Evolutionary conservation across 2,797 vertebrate species (phyloP).

Genomic region (Delichon dasypus): DNA sequence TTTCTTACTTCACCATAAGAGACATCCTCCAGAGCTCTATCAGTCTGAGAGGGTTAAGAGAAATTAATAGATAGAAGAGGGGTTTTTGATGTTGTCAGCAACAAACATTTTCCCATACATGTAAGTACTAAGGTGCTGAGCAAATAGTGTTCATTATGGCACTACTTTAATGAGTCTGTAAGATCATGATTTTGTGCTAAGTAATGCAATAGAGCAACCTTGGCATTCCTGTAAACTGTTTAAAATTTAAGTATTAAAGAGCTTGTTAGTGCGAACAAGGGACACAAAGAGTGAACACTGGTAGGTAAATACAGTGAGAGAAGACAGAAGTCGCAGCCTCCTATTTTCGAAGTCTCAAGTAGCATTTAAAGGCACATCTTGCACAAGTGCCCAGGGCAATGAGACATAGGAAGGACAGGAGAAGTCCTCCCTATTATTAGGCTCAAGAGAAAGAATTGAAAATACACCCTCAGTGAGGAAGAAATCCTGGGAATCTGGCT

Average conservation of each 20-base stretch:
- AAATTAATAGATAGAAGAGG: not conserved
- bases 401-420: not conserved
- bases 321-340: not conserved
- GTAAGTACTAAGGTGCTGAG: not conserved
- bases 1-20: not conserved
- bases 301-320: not conserved
- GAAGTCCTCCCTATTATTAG: not conserved
- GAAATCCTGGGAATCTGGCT: not conserved
- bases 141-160: not conserved
- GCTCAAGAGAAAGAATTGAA: not conserved
- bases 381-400: not conserved
- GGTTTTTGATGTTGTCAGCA: not conserved
- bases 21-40: not conserved
- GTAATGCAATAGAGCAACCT: not conserved
- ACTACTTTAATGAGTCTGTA: not conserved
- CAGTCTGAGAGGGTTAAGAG: not conserved
- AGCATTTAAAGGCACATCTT: not conserved
- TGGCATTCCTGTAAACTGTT: not conserved
- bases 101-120: not conserved
- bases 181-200: not conserved
- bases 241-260: not conserved
- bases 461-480: not conserved
- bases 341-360: not conserved
- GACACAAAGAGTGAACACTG: not conserved
- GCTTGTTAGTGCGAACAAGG: not conserved